A percentile compares a stretch with the other conserved stretches of the same genome.
Evolutionary conservation across 2,888 invertebrate species (phyloP).

Genomic region (Branchipolynoe longqiensis): DNA sequence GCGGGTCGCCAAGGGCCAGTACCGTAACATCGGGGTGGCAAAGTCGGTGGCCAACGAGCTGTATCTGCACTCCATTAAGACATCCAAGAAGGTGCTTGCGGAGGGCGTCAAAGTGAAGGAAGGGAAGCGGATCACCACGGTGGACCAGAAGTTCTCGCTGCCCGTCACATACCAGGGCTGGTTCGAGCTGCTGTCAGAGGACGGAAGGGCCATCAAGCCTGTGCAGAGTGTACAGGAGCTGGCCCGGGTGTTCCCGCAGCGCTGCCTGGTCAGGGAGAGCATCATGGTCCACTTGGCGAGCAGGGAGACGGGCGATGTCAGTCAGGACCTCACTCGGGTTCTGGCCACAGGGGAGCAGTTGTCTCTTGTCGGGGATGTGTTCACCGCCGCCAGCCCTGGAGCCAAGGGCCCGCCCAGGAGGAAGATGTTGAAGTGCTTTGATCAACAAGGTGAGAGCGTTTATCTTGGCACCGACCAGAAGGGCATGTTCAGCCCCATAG

Average conservation of each 20-base stretch:
- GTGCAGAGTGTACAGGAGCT: conserved; percentile 94
- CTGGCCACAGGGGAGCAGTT: conserved; percentile 78
- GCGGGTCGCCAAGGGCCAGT: conserved; percentile 96
- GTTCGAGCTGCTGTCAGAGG: conserved; percentile 96
- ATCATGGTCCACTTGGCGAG: conserved; percentile 63
- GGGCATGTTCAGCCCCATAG: conserved; percentile 95
- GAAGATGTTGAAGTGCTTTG: conserved; percentile 91
- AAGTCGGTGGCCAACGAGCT: conserved; percentile 91
- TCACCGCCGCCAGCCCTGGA: conserved; percentile 69
- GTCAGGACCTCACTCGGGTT: conserved; percentile 72
- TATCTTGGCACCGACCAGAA: conserved; percentile 92
- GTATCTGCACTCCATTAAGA: conserved; percentile 88
- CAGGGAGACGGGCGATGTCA: conserved; percentile 74
- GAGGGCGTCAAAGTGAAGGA: conserved; percentile 66
- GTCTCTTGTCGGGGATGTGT: conserved; percentile 76
- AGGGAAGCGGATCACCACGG: conserved; percentile 65
- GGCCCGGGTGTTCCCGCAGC: conserved; percentile 83
- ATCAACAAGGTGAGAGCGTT: conserved; percentile 91
- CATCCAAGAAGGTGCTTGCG: conserved; percentile 88
- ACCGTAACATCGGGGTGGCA: conserved; percentile 94
- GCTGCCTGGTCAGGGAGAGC: conserved; percentile 87
- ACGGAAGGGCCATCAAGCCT: conserved; percentile 93
- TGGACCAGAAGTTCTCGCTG: conserved; percentile 88
- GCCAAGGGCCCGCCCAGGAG: conserved; percentile 61
- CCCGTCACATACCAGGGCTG: conserved; percentile 95